phyloP scores from a whole-genome alignment of 2,888 invertebrate genomes.

The Deroplatys truncata region DNA sequence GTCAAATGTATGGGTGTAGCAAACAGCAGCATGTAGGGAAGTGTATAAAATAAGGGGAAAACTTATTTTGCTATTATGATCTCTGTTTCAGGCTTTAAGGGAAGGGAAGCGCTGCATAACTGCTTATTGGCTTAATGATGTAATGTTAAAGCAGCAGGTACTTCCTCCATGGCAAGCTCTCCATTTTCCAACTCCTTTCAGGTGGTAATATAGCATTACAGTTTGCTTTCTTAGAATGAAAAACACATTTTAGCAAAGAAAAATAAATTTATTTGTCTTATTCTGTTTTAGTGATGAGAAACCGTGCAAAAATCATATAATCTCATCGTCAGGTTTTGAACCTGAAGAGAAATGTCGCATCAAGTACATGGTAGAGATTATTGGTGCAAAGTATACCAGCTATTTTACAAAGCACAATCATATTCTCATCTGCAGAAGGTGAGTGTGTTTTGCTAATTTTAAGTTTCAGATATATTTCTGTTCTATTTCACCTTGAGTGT shows the following conservation, averaged over 20 bases:
- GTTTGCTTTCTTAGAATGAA: background rate
- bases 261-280: background rate
- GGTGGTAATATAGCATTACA: constrained; percentile 36
- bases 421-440: constrained; percentile 50
- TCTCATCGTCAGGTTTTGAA: constrained; percentile 84
- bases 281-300: constrained; percentile 51
- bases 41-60: too few relatives aligned
- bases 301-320: constrained; percentile 59
- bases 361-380: constrained; percentile 76
- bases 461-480: background rate
- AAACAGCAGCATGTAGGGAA: background rate
- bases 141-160: constrained; percentile 78
- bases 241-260: background rate
- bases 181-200: constrained; percentile 79
- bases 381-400: constrained; percentile 76
- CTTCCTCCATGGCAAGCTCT: constrained; percentile 90
- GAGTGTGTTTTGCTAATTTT: constrained; percentile 9
- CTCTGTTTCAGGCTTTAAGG: constrained; percentile 46
- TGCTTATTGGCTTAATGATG: constrained; percentile 88
- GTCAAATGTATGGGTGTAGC: too few relatives aligned
- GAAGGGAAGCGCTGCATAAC: constrained; percentile 73
- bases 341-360: constrained; percentile 79
- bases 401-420: constrained; percentile 51
- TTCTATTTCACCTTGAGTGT: background rate
- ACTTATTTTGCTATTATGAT: background rate